phyloP scores from a whole-genome alignment of 2,113 vertebrate genomes.

The Tetrao urogallus region DNA sequence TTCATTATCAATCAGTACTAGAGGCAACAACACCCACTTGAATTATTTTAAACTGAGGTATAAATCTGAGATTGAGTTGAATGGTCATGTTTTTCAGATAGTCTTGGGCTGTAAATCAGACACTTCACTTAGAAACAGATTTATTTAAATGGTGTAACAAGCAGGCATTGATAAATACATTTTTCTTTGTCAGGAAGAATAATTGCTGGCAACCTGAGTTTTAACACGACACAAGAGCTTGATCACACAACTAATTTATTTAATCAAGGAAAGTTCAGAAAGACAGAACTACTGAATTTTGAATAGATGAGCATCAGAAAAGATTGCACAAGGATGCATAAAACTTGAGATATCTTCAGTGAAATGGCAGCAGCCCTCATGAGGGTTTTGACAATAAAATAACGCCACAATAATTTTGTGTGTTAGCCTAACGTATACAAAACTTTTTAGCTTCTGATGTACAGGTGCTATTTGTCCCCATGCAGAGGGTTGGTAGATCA shows the following conservation, averaged over 20 bases:
- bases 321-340: background rate
- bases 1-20: constrained; percentile 51
- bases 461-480: background rate
- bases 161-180: constrained; percentile 77
- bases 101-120: constrained; percentile 68
- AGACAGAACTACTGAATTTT: constrained; percentile 37
- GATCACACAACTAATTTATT: constrained; percentile 74
- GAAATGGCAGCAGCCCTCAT: background rate
- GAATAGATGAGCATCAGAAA: background rate
- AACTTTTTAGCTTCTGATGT: background rate
- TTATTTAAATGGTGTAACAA: constrained; percentile 72
- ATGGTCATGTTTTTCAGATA: constrained; percentile 78
- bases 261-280: constrained; percentile 66
- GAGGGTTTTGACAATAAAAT: background rate
- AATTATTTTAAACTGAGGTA: constrained; percentile 56
- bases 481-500: background rate
- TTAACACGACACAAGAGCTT: constrained; percentile 60
- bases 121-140: constrained; percentile 75
- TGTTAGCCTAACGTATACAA: background rate
- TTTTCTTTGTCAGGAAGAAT: constrained; percentile 68
- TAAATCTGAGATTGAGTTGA: constrained; percentile 76
- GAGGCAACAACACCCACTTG: constrained; percentile 35
- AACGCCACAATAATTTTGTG: background rate
- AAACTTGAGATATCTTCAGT: background rate
- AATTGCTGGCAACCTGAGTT: constrained; percentile 74